Conservation (phyloP, 35 echinoderm and acorn worm genomes). For the Lytechinus variegatus region DNA sequence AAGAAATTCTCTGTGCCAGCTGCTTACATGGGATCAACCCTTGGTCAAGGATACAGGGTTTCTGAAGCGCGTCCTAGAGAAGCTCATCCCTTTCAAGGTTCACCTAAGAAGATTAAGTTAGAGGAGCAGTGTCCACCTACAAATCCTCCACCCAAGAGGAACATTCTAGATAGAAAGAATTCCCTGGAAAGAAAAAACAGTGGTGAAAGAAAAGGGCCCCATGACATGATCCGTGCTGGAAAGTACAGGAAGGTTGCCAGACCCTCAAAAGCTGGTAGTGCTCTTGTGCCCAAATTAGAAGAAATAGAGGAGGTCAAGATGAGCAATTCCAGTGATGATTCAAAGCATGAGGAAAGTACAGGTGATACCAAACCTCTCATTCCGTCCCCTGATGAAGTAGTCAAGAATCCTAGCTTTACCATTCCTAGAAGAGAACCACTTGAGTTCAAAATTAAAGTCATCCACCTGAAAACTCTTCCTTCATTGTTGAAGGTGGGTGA, state of each 20-base stretch:
- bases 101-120: conserved; percentile 82
- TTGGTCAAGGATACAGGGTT: background rate
- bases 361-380: conserved; percentile 41
- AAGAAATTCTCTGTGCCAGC: conserved; percentile 93
- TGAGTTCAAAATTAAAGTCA: conserved; percentile 94
- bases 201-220: conserved; percentile 44
- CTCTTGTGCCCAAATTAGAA: conserved; percentile 86
- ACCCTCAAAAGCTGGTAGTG: conserved; percentile 39
- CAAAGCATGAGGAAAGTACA: conserved; percentile 52
- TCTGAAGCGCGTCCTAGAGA: conserved; percentile 57
- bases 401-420: conserved; percentile 39
- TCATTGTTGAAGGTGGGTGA: conserved; percentile 70
- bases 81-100: conserved; percentile 50
- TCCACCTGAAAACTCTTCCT: conserved; percentile 80
- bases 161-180: conserved; percentile 32
- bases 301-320: conserved; percentile 65
- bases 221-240: conserved; percentile 30
- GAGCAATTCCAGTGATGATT: conserved; percentile 30
- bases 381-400: conserved; percentile 44
- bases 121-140: conserved; percentile 52
- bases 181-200: conserved; percentile 61
- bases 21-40: conserved; percentile 55
- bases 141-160: conserved; percentile 56
- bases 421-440: conserved; percentile 88
- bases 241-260: conserved; percentile 31